Evolutionary conservation across 2,797 vertebrate species (phyloP).

Genomic region (Lepus oiostolus): DNA sequence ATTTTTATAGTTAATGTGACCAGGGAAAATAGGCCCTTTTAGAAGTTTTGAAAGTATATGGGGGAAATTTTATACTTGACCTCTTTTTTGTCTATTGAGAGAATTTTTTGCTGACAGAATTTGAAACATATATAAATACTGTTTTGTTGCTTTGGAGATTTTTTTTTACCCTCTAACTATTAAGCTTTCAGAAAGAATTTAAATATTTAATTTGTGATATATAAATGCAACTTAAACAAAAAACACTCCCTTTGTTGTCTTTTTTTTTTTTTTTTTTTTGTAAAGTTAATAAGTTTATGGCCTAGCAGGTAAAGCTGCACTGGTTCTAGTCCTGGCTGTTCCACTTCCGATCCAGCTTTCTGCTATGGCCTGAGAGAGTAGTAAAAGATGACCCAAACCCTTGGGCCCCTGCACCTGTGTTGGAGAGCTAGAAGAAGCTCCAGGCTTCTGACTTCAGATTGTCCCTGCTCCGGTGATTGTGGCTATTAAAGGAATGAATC

Average conservation of each 20-base stretch:
- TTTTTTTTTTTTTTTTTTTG: too few relatives aligned
- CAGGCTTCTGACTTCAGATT: too few relatives aligned
- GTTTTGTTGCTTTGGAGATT: conserved; percentile 70
- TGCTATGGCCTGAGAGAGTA: too few relatives aligned
- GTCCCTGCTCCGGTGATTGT: too few relatives aligned
- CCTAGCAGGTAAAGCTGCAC: too few relatives aligned
- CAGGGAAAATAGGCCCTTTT: conserved; percentile 82
- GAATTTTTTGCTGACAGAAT: conserved; percentile 71
- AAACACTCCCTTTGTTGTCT: not conserved
- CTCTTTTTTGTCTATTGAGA: conserved; percentile 54
- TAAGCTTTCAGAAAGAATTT: conserved; percentile 69
- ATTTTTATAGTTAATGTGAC: conserved; percentile 86
- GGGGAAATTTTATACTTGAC: conserved; percentile 80
- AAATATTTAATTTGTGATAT: conserved; percentile 44
- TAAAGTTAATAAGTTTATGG: too few relatives aligned
- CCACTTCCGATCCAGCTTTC: too few relatives aligned
- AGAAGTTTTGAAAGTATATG: conserved; percentile 81
- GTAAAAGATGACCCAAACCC: too few relatives aligned
- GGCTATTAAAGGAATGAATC: too few relatives aligned
- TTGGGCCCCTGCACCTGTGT: too few relatives aligned
- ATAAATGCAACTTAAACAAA: conserved; percentile 49
- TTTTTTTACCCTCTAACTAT: conserved; percentile 45
- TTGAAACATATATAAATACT: conserved; percentile 70
- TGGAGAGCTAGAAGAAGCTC: too few relatives aligned
- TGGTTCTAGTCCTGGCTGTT: too few relatives aligned